Evolutionary conservation across 2,888 invertebrate species (phyloP), one percentile per base, ranked within the genome.

Genomic region (Apoda limacodes): DNA sequence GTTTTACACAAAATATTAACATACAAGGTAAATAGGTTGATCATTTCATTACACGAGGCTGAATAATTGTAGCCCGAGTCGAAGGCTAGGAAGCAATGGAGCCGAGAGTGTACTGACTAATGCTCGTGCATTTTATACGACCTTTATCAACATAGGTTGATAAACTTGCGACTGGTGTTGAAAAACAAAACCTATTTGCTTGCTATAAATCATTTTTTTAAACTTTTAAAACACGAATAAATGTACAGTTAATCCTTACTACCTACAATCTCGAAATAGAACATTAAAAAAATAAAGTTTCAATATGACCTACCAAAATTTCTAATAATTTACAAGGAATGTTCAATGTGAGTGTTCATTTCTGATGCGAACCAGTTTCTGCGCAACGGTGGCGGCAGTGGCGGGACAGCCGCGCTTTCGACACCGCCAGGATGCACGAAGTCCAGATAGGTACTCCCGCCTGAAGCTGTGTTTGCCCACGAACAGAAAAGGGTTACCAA

Each of bases 391-490:
- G 13, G 40, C 22, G 2, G 43, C 49, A 3, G 50, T 50, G n/a
- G 48, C 48, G 4, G 43, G 46, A 11, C 50, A 50, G 7, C 47
- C 46, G 13, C 47, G 32, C 26, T 36, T 47, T 15, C 38, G 35
- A 25, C 51, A 56, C 13, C 55, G 37, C 55, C 56, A 56, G 1
- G 52, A 45, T 1, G 42, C 25, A 12, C 48, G 42, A 7, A 4
- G 2, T 4, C 46, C 51, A 7, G 44, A 35, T 1, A 40, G 35
- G 32, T 41, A 53, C 22, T 40, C 42, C n/a, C 32, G 28, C 17
- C 42, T 35, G 24, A 24, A 43, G 23, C 37, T 42, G 35, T 42
- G 35, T 7, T 32, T 30, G 5, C 36, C 24, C 12, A 53, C 13
- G 6, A 37, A 28, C 13, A 43, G 24, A 14, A 19, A 31, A 3